Percentiles rank a stretch among this genome's conserved stretches.
phyloP scores from a whole-genome alignment of 2,888 invertebrate species.

The Clistopyga incitator region DNA sequence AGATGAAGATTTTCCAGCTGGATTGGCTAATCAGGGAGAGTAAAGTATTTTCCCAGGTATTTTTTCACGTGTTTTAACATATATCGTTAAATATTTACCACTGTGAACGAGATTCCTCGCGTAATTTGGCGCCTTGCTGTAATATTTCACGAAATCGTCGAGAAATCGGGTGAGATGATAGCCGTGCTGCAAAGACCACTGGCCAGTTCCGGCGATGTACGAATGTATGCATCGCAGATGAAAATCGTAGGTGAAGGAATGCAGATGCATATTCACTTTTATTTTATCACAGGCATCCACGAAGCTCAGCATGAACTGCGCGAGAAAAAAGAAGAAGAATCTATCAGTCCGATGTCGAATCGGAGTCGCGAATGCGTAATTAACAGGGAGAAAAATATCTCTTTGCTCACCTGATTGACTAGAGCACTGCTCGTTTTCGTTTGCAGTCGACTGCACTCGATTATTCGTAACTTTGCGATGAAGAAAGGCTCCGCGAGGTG shows the following conservation, averaged over 20 bases:
- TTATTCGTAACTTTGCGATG: slow-evolving; percentile 88
- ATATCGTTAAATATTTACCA: slow-evolving; percentile 86
- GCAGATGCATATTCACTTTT: slow-evolving; percentile 90
- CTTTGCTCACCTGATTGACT: slow-evolving; percentile 85
- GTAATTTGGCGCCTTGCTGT: slow-evolving; percentile 91
- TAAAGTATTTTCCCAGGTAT: neutral
- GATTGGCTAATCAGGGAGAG: neutral
- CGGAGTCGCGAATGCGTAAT: neutral
- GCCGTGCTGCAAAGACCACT: slow-evolving; percentile 85
- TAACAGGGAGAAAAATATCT: slow-evolving; percentile 1
- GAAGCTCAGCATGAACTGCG: slow-evolving; percentile 87
- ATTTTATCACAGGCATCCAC: slow-evolving; percentile 89
- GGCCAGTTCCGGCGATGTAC: slow-evolving; percentile 87
- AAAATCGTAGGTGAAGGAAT: slow-evolving; percentile 92
- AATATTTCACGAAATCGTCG: slow-evolving; percentile 91
- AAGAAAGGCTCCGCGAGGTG: slow-evolving; percentile 90
- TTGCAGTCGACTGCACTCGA: slow-evolving; percentile 88
- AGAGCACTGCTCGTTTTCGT: slow-evolving; percentile 85
- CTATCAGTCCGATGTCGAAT: neutral
- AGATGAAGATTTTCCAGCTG: neutral
- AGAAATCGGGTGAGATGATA: slow-evolving; percentile 91
- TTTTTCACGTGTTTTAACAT: too few relatives aligned
- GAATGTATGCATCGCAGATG: slow-evolving; percentile 89
- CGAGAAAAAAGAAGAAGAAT: slow-evolving; percentile 61
- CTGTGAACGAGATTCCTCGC: slow-evolving; percentile 90